Evolutionary conservation across 2,113 vertebrate genomes (phyloP).

Genomic region (Hypocryptadius cinnamomeus): DNA sequence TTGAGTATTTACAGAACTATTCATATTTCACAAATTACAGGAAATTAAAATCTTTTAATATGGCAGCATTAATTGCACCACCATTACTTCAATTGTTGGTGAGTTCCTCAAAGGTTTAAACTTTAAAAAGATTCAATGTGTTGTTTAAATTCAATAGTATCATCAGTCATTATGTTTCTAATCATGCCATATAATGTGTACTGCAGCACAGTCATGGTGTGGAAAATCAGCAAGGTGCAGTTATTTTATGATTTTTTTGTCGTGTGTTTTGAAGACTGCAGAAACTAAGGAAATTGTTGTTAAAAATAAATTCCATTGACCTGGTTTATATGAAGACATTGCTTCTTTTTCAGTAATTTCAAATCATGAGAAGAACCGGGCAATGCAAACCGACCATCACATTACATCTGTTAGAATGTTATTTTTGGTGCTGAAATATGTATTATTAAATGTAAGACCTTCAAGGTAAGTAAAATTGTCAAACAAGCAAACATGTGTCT

Average conservation of each 20-base stretch:
- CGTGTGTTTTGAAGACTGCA: background rate
- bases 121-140: background rate
- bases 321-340: background rate
- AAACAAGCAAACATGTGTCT: background rate
- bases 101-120: background rate
- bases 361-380: background rate
- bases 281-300: background rate
- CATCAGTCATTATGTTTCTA: background rate
- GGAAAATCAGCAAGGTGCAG: background rate
- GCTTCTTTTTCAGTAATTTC: background rate
- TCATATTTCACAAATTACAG: background rate
- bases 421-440: background rate
- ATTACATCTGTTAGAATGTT: background rate
- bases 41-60: background rate
- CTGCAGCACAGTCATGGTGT: background rate
- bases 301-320: background rate
- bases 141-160: background rate
- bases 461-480: background rate
- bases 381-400: background rate
- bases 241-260: background rate
- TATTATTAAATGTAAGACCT: background rate
- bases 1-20: background rate
- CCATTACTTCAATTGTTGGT: background rate
- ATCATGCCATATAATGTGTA: background rate
- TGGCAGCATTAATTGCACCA: background rate